Conservation (phyloP, 2,888 invertebrate genomes). For the Schizaphis graminum region DNA sequence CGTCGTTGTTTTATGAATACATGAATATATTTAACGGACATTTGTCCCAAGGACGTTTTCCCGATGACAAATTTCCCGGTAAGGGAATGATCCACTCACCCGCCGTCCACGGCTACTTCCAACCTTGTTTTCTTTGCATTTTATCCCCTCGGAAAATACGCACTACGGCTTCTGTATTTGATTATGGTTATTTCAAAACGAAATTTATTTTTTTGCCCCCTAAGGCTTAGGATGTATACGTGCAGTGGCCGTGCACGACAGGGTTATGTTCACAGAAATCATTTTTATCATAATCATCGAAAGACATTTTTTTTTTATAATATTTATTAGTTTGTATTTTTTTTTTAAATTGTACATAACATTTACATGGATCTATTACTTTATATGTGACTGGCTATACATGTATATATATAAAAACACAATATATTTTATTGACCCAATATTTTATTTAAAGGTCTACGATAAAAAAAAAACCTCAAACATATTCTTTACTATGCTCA, state of each 20-base stretch:
- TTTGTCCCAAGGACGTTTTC: slow-evolving; percentile 61
- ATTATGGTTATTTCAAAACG: slow-evolving; percentile 52
- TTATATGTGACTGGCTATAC: not conserved
- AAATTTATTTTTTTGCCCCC: slow-evolving; percentile 59
- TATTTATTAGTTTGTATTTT: not conserved
- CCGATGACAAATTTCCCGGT: slow-evolving; percentile 53
- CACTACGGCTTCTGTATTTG: slow-evolving; percentile 44
- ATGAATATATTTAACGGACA: slow-evolving; percentile 62
- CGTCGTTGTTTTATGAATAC: slow-evolving; percentile 62
- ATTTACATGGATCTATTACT: not conserved
- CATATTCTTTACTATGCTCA: not conserved
- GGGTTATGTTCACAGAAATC: slow-evolving; percentile 17
- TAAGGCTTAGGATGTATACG: not conserved
- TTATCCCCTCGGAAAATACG: slow-evolving; percentile 44
- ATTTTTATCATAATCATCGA: slow-evolving; percentile 52
- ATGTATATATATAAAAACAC: not conserved
- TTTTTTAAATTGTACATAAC: not conserved
- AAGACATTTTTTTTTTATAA: not conserved
- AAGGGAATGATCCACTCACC: slow-evolving; percentile 6
- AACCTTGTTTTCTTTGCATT: slow-evolving; percentile 52
- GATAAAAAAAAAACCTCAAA: not conserved
- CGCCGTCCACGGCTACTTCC: not conserved
- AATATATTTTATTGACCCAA: not conserved
- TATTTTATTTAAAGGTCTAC: not conserved
- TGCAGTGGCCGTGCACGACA: not conserved